A percentile compares a stretch with the other conserved stretches of the same genome.
These are phyloP conservation scores for Etheostoma spectabile DNA, from an alignment of 2,113 vertebrate species.

Conservation along the genomic window DNA sequence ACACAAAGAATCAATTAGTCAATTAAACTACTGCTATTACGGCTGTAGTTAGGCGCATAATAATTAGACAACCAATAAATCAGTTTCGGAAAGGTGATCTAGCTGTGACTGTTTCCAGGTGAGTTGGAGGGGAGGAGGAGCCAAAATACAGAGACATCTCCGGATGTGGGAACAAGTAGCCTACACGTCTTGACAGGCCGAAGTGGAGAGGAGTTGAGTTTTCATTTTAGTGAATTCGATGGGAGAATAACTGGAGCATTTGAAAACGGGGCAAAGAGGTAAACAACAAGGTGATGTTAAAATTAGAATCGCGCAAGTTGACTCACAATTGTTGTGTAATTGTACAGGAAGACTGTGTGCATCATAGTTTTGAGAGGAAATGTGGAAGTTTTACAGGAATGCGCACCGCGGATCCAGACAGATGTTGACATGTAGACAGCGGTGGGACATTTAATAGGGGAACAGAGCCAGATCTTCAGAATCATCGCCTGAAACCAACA, in stretches of 20 bases:
- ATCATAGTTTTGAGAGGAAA: conserved; percentile 9
- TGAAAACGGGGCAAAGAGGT: conserved; percentile 26
- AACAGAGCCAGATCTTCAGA: background rate
- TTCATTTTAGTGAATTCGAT: conserved; percentile 1
- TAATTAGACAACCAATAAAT: background rate
- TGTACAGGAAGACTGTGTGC: background rate
- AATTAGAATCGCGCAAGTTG: background rate
- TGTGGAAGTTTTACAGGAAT: conserved; percentile 49
- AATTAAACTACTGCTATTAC: background rate
- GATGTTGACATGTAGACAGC: conserved; percentile 36
- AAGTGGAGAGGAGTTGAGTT: conserved; percentile 10
- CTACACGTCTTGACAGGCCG: conserved; percentile 55
- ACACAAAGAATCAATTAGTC: too few relatives aligned
- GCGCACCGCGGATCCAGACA: conserved; percentile 34
- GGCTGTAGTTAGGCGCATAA: background rate
- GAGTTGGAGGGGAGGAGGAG: conserved; percentile 62
- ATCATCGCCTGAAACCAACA: background rate
- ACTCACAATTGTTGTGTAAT: background rate
- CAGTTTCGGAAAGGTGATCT: background rate
- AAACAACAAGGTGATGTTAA: background rate
- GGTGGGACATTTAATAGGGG: background rate
- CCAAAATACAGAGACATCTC: background rate
- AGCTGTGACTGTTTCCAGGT: conserved; percentile 47
- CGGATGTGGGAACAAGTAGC: background rate
- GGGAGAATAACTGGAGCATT: conserved; percentile 31